phyloP scores from a whole-genome alignment of 2,888 invertebrate genomes.

The Tanypteryx hageni region DNA sequence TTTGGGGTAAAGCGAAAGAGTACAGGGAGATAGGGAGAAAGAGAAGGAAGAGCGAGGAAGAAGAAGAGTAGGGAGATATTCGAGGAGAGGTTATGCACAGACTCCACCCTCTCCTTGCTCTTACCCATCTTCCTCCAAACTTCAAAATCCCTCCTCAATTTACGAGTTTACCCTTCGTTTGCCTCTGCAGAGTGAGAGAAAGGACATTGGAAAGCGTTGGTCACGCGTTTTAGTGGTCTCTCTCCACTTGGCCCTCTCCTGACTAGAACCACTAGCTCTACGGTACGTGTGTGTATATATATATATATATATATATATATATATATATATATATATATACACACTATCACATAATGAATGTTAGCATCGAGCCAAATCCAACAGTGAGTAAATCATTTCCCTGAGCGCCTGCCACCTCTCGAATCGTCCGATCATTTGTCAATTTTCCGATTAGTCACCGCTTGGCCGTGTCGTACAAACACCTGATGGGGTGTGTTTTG shows the following conservation, averaged over 20 bases:
- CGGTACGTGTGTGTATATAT: too few species aligned
- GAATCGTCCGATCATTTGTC: constrained; percentile 21
- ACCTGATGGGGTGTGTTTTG: constrained; percentile 13
- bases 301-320: too few species aligned
- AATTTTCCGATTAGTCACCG: constrained; percentile 43
- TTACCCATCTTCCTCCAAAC: background rate
- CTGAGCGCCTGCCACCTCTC: constrained; percentile 36
- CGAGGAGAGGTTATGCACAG: background rate
- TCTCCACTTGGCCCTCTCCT: background rate
- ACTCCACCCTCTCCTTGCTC: background rate
- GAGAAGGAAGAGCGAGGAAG: background rate
- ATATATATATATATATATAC: too few species aligned
- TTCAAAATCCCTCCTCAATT: constrained; percentile 36
- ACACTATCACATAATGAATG: background rate
- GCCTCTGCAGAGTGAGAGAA: constrained; percentile 33
- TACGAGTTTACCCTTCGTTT: constrained; percentile 42
- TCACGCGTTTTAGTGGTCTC: constrained; percentile 10
- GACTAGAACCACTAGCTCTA: too few species aligned
- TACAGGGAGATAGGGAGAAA: background rate
- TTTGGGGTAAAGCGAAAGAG: background rate
- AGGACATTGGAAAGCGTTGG: constrained; percentile 34
- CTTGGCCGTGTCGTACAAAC: background rate
- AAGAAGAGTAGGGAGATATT: background rate
- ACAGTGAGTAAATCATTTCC: constrained; percentile 49
- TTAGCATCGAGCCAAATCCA: constrained; percentile 24